These are phyloP conservation scores for Xestobium rufovillosum DNA, from an alignment of 2,888 invertebrate genomes.

Conservation along the genomic window DNA sequence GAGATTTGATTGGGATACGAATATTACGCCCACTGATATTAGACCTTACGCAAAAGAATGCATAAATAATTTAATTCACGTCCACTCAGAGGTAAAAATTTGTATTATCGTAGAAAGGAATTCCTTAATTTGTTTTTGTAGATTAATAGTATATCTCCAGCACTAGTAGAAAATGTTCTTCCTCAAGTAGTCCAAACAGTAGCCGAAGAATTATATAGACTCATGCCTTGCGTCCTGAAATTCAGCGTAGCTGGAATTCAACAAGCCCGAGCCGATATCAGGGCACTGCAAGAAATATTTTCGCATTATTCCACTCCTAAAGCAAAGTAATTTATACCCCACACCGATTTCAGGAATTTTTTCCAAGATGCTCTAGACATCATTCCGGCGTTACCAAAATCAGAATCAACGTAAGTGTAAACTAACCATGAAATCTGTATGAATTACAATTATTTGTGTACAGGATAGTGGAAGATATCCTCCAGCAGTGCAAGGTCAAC, in stretches of 20 bases:
- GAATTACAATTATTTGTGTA: constrained; percentile 14
- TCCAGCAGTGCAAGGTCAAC: constrained; percentile 54
- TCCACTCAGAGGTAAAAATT: constrained; percentile 61
- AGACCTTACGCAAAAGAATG: constrained; percentile 86
- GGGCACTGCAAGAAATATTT: constrained; percentile 59
- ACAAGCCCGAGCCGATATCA: constrained; percentile 74
- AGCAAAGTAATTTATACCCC: constrained; percentile 55
- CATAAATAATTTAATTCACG: constrained; percentile 70
- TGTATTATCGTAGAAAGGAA: no score
- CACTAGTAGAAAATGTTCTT: constrained; percentile 63
- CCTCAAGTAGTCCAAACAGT: constrained; percentile 83
- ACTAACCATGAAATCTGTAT: constrained; percentile 28
- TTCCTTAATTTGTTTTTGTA: constrained; percentile 37
- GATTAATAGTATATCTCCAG: constrained; percentile 72
- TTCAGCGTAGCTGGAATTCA: constrained; percentile 64
- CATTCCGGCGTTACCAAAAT: constrained; percentile 58
- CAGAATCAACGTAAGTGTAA: constrained; percentile 36
- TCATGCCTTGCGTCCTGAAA: constrained; percentile 70
- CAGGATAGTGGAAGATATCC: constrained; percentile 56
- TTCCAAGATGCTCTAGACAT: constrained; percentile 76
- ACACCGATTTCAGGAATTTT: constrained; percentile 51
- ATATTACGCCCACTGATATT: constrained; percentile 67
- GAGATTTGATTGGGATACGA: constrained; percentile 76
- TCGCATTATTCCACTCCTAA: constrained; percentile 56
- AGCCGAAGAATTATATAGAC: constrained; percentile 82